Percentiles rank a stretch among this genome's conserved stretches.
Evolutionary conservation across 2,888 invertebrate genomes (phyloP).

Genomic region (Chaetoderma sp.): DNA sequence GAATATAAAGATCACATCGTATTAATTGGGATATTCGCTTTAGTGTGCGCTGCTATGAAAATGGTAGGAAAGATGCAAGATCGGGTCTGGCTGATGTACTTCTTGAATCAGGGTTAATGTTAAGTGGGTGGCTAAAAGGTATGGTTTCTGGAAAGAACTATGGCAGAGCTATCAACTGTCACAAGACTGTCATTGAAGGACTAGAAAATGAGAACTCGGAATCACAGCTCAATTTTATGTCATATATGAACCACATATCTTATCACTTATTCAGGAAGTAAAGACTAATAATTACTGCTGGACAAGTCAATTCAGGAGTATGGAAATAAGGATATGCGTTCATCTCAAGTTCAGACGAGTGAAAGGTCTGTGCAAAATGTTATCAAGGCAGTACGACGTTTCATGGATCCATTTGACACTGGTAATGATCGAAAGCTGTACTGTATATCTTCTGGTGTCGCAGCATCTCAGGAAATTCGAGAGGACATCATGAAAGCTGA

Average conservation of each 20-base stretch:
- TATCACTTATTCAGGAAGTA: constrained; percentile 18
- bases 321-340: constrained; percentile 10
- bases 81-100: constrained; percentile 23
- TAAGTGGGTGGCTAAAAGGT: constrained; percentile 31
- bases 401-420: constrained; percentile 1
- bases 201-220: no score
- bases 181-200: constrained; percentile 30
- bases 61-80: constrained; percentile 31
- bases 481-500: not conserved
- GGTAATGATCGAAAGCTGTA: not conserved
- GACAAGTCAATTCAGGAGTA: constrained; percentile 19
- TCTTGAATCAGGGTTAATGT: constrained; percentile 21
- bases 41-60: constrained; percentile 10
- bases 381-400: constrained; percentile 15
- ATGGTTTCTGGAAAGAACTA: constrained; percentile 34
- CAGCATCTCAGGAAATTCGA: not conserved
- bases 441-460: no score
- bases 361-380: not conserved
- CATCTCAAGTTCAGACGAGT: constrained; percentile 19
- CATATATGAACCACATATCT: no score
- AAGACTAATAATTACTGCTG: constrained; percentile 17
- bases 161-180: constrained; percentile 39
- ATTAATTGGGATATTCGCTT: constrained; percentile 29
- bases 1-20: constrained; percentile 17
- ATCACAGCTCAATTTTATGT: no score